Conservation (phyloP, 2,888 invertebrate species). For the Amitus sp. region DNA sequence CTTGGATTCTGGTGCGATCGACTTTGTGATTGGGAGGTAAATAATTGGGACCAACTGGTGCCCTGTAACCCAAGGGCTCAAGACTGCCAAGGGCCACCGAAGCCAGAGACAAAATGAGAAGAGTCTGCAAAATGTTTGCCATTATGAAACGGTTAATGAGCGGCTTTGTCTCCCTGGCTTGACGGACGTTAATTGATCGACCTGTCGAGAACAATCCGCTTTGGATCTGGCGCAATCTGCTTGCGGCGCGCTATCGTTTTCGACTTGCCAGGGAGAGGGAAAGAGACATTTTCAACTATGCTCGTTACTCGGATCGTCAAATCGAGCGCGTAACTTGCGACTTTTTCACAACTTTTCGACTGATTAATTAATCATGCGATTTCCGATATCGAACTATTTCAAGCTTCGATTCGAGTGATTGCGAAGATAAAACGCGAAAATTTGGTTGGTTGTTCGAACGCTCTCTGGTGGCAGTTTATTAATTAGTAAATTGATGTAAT, state of each 20-base stretch:
- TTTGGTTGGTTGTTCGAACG: no score
- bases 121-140: slow-evolving; percentile 18
- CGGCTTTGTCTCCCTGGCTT: background rate
- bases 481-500: no score
- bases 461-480: no score
- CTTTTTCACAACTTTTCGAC: no score
- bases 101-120: slow-evolving; percentile 43
- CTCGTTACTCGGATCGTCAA: background rate
- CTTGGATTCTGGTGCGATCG: background rate
- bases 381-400: no score
- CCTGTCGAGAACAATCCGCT: background rate
- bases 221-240: background rate
- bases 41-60: slow-evolving; percentile 41
- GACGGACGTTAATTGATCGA: slow-evolving; percentile 1
- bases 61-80: slow-evolving; percentile 51
- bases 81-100: slow-evolving; percentile 47
- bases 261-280: no score
- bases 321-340: background rate
- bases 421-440: no score
- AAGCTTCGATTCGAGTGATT: no score
- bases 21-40: slow-evolving; percentile 20
- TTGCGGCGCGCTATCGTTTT: background rate
- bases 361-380: no score
- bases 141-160: background rate
- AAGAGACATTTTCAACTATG: background rate